Percentiles rank a stretch among this genome's conserved stretches.
Conservation (phyloP, 2,888 invertebrate species). For the Cataglyphis rosenhaueri region DNA sequence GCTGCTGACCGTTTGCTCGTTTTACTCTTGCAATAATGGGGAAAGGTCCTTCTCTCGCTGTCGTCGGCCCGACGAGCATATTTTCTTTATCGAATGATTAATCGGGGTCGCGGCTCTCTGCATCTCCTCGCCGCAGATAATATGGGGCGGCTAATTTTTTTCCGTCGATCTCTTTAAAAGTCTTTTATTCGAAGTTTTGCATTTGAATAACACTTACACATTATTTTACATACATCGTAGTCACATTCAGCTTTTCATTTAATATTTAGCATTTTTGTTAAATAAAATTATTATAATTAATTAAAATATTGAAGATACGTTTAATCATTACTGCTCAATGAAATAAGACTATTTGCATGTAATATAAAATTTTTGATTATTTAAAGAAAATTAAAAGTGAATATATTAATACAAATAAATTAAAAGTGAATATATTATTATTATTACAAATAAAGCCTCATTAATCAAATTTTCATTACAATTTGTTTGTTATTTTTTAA, state of each 20-base stretch:
- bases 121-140: conserved; percentile 50
- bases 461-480: not conserved
- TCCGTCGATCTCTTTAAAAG: conserved; percentile 6
- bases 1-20: not conserved
- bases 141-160: conserved; percentile 35
- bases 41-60: conserved; percentile 27
- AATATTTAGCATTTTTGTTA: not conserved
- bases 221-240: not conserved
- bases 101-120: conserved; percentile 75
- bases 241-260: not conserved
- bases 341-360: not conserved
- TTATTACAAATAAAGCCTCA: not conserved
- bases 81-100: conserved; percentile 71
- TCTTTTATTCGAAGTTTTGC: not conserved
- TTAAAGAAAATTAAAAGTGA: not conserved
- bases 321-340: not conserved
- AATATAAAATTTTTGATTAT: not conserved
- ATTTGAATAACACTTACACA: not conserved
- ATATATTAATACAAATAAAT: not conserved
- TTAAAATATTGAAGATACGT: not conserved
- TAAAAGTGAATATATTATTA: too few species aligned
- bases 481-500: not conserved
- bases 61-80: conserved; percentile 53
- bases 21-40: conserved; percentile 52
- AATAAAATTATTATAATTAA: not conserved